Percentiles rank a stretch among this genome's conserved stretches.
Conservation (phyloP, 2,797 vertebrate genomes). For the Onychomys arenicola region DNA sequence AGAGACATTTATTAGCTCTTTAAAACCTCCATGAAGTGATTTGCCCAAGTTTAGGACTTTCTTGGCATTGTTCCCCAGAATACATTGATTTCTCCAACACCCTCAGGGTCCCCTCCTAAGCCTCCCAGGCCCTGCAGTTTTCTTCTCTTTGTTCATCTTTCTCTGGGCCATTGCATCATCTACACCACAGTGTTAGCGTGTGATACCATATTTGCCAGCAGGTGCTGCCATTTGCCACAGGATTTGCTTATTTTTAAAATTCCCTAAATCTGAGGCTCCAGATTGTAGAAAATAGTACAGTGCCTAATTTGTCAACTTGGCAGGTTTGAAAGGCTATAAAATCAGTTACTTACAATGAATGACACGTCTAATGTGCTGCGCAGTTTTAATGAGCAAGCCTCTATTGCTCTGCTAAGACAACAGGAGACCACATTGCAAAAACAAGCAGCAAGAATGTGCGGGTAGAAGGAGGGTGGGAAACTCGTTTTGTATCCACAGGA, state of each 20-base stretch:
- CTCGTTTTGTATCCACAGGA: constrained; percentile 18
- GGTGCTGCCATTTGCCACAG: constrained; percentile 82
- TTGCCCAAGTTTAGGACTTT: constrained; percentile 25
- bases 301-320: constrained; percentile 80
- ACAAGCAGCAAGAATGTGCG: constrained; percentile 55
- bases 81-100: background rate
- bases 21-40: constrained; percentile 15
- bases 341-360: constrained; percentile 80
- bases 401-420: constrained; percentile 77
- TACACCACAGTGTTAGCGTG: constrained; percentile 52
- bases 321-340: constrained; percentile 74
- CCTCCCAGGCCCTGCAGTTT: constrained; percentile 13
- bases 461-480: constrained; percentile 53
- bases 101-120: background rate
- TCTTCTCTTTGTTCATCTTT: constrained; percentile 35
- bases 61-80: constrained; percentile 11
- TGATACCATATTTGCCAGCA: constrained; percentile 82
- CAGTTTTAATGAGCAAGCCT: constrained; percentile 76
- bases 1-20: constrained; percentile 20
- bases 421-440: constrained; percentile 71
- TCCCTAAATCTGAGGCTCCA: constrained; percentile 69
- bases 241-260: constrained; percentile 76
- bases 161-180: constrained; percentile 52
- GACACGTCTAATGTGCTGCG: constrained; percentile 72
- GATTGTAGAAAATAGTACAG: constrained; percentile 76